Base-by-base conservation (phyloP, 2,113 vertebrate genomes). In the cat (Felis catus) region DNA sequence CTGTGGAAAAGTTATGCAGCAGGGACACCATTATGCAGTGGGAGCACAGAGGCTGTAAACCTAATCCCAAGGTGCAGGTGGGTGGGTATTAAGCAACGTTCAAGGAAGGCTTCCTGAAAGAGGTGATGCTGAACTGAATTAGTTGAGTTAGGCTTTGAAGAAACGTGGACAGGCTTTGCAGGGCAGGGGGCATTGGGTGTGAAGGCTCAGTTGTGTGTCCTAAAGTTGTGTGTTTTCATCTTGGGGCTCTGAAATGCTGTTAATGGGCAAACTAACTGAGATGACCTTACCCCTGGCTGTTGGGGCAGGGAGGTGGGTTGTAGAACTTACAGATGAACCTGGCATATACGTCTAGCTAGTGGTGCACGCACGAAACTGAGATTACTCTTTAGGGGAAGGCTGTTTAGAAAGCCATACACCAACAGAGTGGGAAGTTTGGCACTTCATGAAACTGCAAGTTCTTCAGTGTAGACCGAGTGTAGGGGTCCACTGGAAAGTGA, bases 391-490 rank as follows among this genome's bases (percentile, higher is more conserved):
- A 73, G n/a, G 33, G 65, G 27, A 89, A 88, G 68, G 23, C 48
- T 95, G 16, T 76, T 91, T 70, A 84, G 45, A 95, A 90, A 82
- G 23, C 74, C 84, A 15, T 36, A 96, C 74, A 88, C 58, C 45
- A 86, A 13, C 81, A 65, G 55, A 45, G 45, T 45, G 45, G 65
- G 25, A 80, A 58, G 68, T 96, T 92, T 95, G 41, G n/a, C 29
- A 66, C 36, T 81, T 86, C 21, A 76, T 71, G 63, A 66, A 88
- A 68, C 53, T 74, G 5, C 29, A 80, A 33, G 29, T 82, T 90
- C 19, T 86, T 86, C 33, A 15, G 33, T 93, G 36, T 89, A 41
- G 61, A 66, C 13, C 1, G 36, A 39, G 16, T 71, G 61, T 39
- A 53, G 14, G 31, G n/a, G 5, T 4, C 74, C 36, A n/a, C 3